A percentile compares a stretch with the other conserved stretches of the same genome.
Evolutionary conservation across 37 sponge, comb jelly and placozoan species (phyloP).

Genomic region (Spongilla lacustris): DNA sequence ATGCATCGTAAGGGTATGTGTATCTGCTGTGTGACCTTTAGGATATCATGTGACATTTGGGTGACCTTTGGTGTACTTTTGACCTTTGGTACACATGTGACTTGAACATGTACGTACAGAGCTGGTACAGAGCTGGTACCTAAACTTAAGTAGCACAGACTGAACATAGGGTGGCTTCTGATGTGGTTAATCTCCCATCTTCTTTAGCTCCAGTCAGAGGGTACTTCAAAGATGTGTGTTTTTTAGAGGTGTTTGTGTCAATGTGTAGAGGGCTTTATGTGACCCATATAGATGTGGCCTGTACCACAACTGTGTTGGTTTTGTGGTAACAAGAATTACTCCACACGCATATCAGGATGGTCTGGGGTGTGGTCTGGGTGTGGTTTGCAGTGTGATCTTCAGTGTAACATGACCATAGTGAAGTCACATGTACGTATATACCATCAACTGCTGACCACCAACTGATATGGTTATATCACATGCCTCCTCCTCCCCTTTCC

Average conservation of each 20-base stretch:
- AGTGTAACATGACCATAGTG: not conserved
- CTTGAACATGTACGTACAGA: too few relatives aligned
- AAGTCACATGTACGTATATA: not conserved
- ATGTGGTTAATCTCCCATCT: not conserved
- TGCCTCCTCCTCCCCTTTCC: not conserved
- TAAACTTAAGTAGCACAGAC: too few relatives aligned
- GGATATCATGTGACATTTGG: not conserved
- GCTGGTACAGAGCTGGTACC: too few relatives aligned
- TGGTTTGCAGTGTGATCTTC: not conserved
- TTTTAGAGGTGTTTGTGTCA: not conserved
- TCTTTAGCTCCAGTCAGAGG: not conserved
- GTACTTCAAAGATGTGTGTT: not conserved
- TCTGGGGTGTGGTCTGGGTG: not conserved
- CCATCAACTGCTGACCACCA: not conserved
- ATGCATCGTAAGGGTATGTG: constrained; percentile 7
- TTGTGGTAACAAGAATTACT: not conserved
- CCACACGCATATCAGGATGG: not conserved
- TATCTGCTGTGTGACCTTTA: not conserved
- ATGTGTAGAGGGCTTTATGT: too few relatives aligned
- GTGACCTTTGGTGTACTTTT: too few relatives aligned
- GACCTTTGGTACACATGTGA: too few relatives aligned
- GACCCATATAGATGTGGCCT: not conserved
- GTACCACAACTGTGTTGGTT: not conserved
- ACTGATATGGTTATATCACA: not conserved
- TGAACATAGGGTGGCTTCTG: not conserved